Evolutionary conservation across 2,113 vertebrate genomes (phyloP).

Genomic region (Tricholaema leucomelas): DNA sequence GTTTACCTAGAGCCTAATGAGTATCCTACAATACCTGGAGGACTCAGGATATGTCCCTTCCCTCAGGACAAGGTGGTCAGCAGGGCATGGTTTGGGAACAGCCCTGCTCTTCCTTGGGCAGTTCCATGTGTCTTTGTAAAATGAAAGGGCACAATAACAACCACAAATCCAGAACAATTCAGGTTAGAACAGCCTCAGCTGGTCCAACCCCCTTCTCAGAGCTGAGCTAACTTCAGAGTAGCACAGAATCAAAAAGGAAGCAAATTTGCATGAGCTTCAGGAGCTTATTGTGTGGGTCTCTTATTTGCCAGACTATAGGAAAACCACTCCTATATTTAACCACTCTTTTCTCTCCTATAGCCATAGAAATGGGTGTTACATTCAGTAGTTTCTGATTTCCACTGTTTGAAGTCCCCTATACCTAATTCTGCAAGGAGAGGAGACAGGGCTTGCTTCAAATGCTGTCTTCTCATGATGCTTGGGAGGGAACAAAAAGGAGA

Average conservation of each 20-base stretch:
- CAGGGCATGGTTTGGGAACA: background rate
- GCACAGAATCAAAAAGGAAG: background rate
- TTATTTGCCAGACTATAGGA: background rate
- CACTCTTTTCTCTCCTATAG: background rate
- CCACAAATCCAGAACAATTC: background rate
- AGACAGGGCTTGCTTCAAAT: background rate
- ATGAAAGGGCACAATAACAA: background rate
- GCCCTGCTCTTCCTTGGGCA: background rate
- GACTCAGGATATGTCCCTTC: background rate
- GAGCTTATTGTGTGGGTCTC: background rate
- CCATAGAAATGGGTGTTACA: background rate
- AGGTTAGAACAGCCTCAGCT: background rate
- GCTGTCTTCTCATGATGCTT: background rate
- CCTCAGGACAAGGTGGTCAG: background rate
- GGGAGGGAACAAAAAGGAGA: background rate
- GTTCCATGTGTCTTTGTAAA: fast-evolving
- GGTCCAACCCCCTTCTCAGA: background rate
- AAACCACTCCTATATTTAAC: background rate
- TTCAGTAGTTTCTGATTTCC: background rate
- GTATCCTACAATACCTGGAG: background rate
- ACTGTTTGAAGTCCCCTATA: background rate
- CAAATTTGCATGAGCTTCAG: constrained; percentile 14
- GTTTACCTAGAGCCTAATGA: background rate
- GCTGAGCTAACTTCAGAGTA: background rate
- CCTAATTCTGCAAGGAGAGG: background rate